Conservation (phyloP, 2,797 vertebrate species). For the Pristis pectinata region DNA sequence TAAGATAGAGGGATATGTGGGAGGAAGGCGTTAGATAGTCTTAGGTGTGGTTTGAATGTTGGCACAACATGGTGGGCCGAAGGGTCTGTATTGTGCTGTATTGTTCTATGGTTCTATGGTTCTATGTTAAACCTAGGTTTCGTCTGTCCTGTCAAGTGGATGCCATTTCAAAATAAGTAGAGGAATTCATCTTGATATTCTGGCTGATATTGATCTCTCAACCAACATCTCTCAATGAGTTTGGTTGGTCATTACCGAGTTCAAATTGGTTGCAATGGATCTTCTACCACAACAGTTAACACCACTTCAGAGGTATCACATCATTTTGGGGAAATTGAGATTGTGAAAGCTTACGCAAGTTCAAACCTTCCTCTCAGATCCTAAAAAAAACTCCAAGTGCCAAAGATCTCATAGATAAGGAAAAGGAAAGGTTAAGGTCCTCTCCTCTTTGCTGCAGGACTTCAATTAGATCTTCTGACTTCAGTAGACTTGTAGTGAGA, state of each 20-base stretch:
- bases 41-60: too few species aligned
- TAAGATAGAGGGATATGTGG: too few species aligned
- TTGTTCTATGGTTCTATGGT: too few species aligned
- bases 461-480: neutral
- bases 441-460: neutral
- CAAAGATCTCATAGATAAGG: neutral
- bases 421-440: neutral
- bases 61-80: too few species aligned
- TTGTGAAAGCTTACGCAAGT: neutral
- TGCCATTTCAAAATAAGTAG: neutral
- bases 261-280: neutral
- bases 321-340: neutral
- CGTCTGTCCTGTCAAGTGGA: neutral
- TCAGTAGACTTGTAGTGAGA: neutral
- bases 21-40: too few species aligned
- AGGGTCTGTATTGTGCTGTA: too few species aligned
- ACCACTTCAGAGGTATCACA: neutral
- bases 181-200: neutral
- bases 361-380: neutral
- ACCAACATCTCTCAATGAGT: neutral
- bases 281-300: neutral
- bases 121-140: neutral
- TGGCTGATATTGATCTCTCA: neutral
- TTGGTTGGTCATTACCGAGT: neutral
- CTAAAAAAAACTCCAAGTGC: neutral